A percentile compares a stretch with the other conserved stretches of the same genome.
These are phyloP conservation scores for Eutrigla gurnardus DNA, from an alignment of 2,797 vertebrate genomes.

Conservation along the genomic window DNA sequence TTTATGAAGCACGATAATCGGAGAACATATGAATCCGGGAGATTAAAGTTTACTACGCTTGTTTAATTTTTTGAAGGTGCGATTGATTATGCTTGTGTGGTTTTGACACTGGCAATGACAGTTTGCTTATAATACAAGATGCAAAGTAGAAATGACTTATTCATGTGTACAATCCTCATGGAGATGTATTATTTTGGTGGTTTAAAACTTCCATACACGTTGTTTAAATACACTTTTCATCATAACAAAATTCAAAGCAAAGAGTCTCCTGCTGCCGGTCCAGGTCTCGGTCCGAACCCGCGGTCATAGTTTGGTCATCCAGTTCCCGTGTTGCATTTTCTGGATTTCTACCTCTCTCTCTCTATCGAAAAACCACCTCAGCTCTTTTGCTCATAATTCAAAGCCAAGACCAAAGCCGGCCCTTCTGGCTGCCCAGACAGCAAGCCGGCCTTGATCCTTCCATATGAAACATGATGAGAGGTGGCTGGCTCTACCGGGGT, in stretches of 20 bases:
- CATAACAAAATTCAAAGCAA: too few species aligned
- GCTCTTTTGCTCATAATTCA: constrained; percentile 70
- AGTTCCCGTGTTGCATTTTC: constrained; percentile 10
- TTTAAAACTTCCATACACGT: neutral
- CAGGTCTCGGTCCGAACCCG: neutral
- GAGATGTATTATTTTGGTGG: neutral
- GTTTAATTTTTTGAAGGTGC: constrained; percentile 22
- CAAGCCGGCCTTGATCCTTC: constrained; percentile 61
- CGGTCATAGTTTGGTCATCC: constrained; percentile 16
- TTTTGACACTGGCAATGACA: too few species aligned
- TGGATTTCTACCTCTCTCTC: constrained; percentile 43
- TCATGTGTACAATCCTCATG: too few species aligned
- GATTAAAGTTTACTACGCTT: constrained; percentile 10
- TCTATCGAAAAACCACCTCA: constrained; percentile 68
- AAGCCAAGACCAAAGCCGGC: constrained; percentile 68
- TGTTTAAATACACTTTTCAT: too few species aligned
- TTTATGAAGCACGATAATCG: constrained; percentile 33
- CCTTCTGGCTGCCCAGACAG: constrained; percentile 67
- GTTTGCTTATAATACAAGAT: neutral
- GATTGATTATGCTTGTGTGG: too few species aligned
- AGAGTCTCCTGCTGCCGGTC: neutral
- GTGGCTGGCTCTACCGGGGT: constrained; percentile 22
- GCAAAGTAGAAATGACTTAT: too few species aligned
- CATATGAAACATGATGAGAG: constrained; percentile 53
- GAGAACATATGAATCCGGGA: constrained; percentile 1